Evolutionary conservation across 2,113 vertebrate genomes (phyloP).

Genomic region (Heliornis fulica): DNA sequence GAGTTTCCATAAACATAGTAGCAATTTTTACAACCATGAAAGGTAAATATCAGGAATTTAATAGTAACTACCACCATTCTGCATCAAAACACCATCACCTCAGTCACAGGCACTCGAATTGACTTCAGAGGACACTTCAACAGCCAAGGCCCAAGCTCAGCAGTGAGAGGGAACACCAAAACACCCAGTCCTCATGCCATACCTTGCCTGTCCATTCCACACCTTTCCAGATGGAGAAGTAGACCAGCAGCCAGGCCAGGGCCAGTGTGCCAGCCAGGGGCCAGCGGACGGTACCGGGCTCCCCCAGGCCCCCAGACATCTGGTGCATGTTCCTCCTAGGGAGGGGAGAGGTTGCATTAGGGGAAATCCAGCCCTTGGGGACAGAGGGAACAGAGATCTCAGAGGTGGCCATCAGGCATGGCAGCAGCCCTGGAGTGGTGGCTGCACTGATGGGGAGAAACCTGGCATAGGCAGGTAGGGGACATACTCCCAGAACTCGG

Average conservation of each 20-base stretch:
- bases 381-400: neutral
- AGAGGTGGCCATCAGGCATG: rapidly evolving
- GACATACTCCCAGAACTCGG: slow-evolving; percentile 92
- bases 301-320: slow-evolving; percentile 81
- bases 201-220: slow-evolving; percentile 95
- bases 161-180: neutral
- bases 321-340: slow-evolving; percentile 90
- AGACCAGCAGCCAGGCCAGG: slow-evolving; percentile 89
- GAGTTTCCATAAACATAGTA: neutral
- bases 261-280: slow-evolving; percentile 85
- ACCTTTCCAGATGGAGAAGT: slow-evolving; percentile 95
- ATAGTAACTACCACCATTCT: neutral
- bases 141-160: rapidly evolving
- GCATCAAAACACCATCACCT: neutral
- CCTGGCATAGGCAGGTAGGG: slow-evolving; percentile 33
- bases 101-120: neutral
- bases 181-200: rapidly evolving
- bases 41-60: neutral
- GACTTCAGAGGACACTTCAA: neutral
- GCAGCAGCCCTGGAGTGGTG: rapidly evolving
- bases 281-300: slow-evolving; percentile 84
- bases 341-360: neutral
- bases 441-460: neutral
- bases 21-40: neutral
- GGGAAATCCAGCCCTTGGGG: rapidly evolving